Evolutionary conservation across 1,140 invertebrate species (phyloP).

Genomic region (Diorhabda carinulata): DNA sequence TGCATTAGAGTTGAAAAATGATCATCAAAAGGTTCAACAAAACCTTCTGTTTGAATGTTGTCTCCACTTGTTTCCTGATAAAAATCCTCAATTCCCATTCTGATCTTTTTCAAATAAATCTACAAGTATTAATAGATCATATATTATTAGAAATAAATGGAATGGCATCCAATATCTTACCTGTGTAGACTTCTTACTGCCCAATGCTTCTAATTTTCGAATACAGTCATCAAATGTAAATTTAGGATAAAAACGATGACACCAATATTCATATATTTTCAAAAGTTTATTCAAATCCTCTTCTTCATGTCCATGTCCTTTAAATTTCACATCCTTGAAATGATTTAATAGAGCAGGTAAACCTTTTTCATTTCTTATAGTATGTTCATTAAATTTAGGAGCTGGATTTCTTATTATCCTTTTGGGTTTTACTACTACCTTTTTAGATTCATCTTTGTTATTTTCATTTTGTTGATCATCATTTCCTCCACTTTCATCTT

Average conservation of each 20-base stretch:
- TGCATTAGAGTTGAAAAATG: slow-evolving; percentile 31
- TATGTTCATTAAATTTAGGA: slow-evolving; percentile 67
- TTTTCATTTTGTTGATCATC: slow-evolving; percentile 35
- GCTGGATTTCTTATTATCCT: slow-evolving; percentile 62
- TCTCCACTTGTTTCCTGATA: slow-evolving; percentile 27
- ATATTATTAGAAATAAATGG: slow-evolving; percentile 9
- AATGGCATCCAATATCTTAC: slow-evolving; percentile 25
- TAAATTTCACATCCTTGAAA: slow-evolving; percentile 79
- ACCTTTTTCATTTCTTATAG: slow-evolving; percentile 71
- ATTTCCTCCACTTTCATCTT: slow-evolving; percentile 29
- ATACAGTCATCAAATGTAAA: slow-evolving; percentile 82
- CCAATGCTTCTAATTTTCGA: slow-evolving; percentile 75
- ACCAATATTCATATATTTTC: slow-evolving; percentile 87
- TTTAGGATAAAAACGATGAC: slow-evolving; percentile 83
- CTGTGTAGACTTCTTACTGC: slow-evolving; percentile 64
- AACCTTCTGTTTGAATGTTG: slow-evolving; percentile 31
- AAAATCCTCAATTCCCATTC: slow-evolving; percentile 33
- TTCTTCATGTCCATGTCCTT: slow-evolving; percentile 78
- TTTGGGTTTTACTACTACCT: slow-evolving; percentile 47
- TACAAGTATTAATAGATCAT: slow-evolving; percentile 23
- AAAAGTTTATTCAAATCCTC: slow-evolving; percentile 78
- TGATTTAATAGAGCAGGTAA: slow-evolving; percentile 71
- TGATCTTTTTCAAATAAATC: slow-evolving; percentile 42
- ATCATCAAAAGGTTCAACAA: slow-evolving; percentile 21
- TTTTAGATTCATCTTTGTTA: slow-evolving; percentile 28